Percentiles rank a stretch among this genome's conserved stretches.
These are phyloP conservation scores for Nicator chloris DNA, from an alignment of 2,113 vertebrate species.

Conservation along the genomic window DNA sequence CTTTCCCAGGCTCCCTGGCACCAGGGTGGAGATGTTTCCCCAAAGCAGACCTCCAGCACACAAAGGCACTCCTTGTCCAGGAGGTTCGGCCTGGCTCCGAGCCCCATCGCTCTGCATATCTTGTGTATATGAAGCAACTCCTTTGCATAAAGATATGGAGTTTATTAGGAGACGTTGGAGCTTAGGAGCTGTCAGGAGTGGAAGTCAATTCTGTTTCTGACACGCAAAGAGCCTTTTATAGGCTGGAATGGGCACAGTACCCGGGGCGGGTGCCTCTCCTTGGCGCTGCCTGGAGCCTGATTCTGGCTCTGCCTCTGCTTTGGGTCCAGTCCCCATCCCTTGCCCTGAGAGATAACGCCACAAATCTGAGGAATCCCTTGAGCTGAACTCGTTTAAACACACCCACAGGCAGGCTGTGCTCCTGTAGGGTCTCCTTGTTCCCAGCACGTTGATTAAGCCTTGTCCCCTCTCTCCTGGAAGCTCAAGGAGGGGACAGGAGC, in stretches of 20 bases:
- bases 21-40: background rate
- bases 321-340: background rate
- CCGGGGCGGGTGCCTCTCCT: background rate
- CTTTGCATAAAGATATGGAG: constrained; percentile 51
- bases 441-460: background rate
- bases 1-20: background rate
- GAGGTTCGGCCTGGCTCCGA: background rate
- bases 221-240: constrained; percentile 57
- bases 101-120: background rate
- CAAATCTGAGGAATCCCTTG: background rate
- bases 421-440: background rate
- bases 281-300: background rate
- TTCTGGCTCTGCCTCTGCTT: background rate
- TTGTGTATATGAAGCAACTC: constrained; percentile 17
- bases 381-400: background rate
- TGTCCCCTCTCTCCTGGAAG: background rate
- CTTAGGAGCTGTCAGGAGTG: constrained; percentile 30
- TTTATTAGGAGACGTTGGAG: constrained; percentile 46
- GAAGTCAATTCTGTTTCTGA: constrained; percentile 31
- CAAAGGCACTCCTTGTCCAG: background rate
- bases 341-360: background rate
- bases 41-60: background rate
- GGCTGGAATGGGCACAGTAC: constrained; percentile 24
- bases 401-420: background rate
- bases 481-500: background rate